Base-by-base conservation (phyloP, 2,888 invertebrate species). In the Lasioglossum figueresi region DNA sequence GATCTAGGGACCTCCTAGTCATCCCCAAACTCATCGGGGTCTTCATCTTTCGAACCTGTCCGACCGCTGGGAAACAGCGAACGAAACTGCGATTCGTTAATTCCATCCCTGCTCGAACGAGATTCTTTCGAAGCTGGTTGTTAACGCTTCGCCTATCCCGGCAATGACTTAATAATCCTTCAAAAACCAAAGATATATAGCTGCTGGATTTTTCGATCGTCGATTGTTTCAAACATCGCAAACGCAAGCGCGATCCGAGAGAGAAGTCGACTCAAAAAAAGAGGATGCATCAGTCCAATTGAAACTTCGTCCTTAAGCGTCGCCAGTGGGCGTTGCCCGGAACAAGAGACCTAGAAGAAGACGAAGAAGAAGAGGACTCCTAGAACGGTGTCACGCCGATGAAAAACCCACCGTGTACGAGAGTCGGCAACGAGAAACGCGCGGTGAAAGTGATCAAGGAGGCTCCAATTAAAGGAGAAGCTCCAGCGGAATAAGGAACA, bases 361-460 rank as follows among this genome's bases (percentile, higher is more conserved):
- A 48, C 2, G 48, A 23, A 52, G 23, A 52, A 19, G 23, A 52
- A 8, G 23, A 23, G 23, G 80, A 34, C 27, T 19, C 27, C 40
- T 16, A 12, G 56, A 76, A 82, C 63, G 19, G 31, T 45, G 76
- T 68, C 82, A n/a, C 16, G 34, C 8, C 10, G 34, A 16, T 4
- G 8, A 74, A 83, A 75, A 75, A 75, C 34, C 16, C 14, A 43
- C 40, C 56, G 31, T 71, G 52, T 52, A 23, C 40, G 59, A 40
- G 63, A 72, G 66, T 66, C 59, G 19, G 27, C n/a, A 72, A 78
- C 72, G 43, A 70, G 84, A 85, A 85, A 83, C 52, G 19, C 27
- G 71, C 79, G 48, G 85, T 85, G 86, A 82, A 85, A 79, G 85
- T 85, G 56, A 78, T 37, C 48, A 23, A 31, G 56, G 12, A 37